phyloP scores from a whole-genome alignment of 1,140 invertebrate genomes.

The Neodiprion pinetum region DNA sequence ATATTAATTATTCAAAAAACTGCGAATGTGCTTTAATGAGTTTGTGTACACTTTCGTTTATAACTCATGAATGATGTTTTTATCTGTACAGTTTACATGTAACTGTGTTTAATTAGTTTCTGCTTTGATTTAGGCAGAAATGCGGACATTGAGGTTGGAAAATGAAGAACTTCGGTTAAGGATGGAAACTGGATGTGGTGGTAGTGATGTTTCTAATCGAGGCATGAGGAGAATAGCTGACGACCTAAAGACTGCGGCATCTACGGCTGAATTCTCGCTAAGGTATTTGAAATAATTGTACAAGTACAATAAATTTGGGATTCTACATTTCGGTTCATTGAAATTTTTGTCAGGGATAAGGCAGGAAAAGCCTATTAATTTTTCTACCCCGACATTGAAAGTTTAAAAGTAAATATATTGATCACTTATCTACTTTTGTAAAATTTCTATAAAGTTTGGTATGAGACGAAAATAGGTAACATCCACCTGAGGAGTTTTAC shows the following conservation, averaged over 20 bases:
- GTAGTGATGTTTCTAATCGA: slow-evolving; percentile 39
- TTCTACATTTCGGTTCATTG: too few species aligned
- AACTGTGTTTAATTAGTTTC: not conserved
- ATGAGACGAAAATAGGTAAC: too few species aligned
- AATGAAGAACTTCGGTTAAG: slow-evolving; percentile 52
- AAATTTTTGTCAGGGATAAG: too few species aligned
- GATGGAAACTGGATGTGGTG: slow-evolving; percentile 43
- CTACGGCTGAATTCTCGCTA: slow-evolving; percentile 69
- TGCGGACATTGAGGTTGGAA: slow-evolving; percentile 58
- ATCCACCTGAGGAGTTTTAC: too few species aligned
- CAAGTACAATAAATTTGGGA: too few species aligned
- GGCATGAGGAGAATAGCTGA: slow-evolving; percentile 58
- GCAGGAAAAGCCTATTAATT: too few species aligned
- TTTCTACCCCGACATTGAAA: too few species aligned
- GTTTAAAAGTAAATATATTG: too few species aligned
- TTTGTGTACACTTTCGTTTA: not conserved
- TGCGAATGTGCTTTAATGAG: too few species aligned
- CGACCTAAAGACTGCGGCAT: slow-evolving; percentile 68
- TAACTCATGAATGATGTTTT: not conserved
- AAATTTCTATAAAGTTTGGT: too few species aligned
- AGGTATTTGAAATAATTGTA: slow-evolving; percentile 55
- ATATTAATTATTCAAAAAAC: too few species aligned
- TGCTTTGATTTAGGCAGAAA: slow-evolving; percentile 51
- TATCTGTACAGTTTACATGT: not conserved
- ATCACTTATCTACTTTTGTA: too few species aligned